Evolutionary conservation across 2,888 invertebrate species (phyloP).

Genomic region (Sphaeridia pumilis): DNA sequence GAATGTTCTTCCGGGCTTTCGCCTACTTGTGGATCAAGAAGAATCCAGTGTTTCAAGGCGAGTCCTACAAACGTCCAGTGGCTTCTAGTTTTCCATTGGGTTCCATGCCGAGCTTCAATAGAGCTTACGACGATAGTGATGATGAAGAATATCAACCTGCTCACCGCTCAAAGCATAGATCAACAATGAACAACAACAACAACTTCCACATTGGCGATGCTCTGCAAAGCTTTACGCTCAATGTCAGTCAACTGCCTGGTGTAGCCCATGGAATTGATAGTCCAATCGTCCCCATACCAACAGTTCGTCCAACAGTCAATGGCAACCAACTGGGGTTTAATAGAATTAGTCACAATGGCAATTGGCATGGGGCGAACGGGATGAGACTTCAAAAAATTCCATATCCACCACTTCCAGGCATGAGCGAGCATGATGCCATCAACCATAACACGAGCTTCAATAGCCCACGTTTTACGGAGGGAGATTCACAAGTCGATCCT

Average conservation of each 20-base stretch:
- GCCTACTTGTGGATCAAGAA: slow-evolving; percentile 33
- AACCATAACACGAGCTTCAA: neutral
- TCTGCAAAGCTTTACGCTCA: slow-evolving; percentile 7
- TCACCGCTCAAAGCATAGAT: neutral
- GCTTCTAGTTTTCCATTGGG: slow-evolving; percentile 12
- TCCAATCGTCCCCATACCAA: neutral
- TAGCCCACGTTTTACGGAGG: no score
- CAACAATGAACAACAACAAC: neutral
- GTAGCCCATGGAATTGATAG: neutral
- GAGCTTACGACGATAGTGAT: neutral
- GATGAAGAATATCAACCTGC: neutral
- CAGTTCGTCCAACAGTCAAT: neutral
- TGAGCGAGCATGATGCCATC: neutral
- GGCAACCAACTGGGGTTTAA: neutral
- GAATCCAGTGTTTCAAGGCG: slow-evolving; percentile 22
- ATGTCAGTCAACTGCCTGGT: slow-evolving; percentile 4
- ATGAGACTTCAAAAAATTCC: no score
- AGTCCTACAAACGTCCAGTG: slow-evolving; percentile 21
- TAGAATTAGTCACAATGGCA: no score
- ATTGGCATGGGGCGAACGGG: no score
- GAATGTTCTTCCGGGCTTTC: slow-evolving; percentile 34
- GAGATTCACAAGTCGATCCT: neutral
- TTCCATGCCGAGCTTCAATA: neutral
- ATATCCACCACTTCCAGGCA: slow-evolving; percentile 11
- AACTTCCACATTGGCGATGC: slow-evolving; percentile 10